Conservation (phyloP, 2,113 vertebrate genomes). For the Pantherophis guttatus region DNA sequence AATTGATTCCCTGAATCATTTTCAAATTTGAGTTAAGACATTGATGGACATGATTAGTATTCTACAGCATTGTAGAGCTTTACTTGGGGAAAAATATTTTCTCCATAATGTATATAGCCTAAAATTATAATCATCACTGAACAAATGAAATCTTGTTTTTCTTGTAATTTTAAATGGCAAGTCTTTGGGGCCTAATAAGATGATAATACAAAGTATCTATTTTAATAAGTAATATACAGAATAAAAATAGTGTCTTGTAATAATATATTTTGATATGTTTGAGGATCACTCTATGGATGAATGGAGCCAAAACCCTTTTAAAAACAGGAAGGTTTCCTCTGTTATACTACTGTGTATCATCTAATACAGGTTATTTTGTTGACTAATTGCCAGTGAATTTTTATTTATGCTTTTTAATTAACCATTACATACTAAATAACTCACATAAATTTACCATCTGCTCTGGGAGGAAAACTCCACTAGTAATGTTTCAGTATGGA, state of each 20-base stretch:
- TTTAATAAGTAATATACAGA: conserved; percentile 51
- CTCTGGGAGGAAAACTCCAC: not conserved
- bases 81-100: not conserved
- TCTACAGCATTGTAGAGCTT: not conserved
- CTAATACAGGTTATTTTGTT: conserved; percentile 58
- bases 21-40: not conserved
- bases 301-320: not conserved
- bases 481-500: conserved; percentile 55
- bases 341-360: conserved; percentile 28
- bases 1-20: not conserved
- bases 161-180: conserved; percentile 70
- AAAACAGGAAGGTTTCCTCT: conserved; percentile 12
- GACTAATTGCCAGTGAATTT: conserved; percentile 41
- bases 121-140: conserved; percentile 65
- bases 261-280: conserved; percentile 35
- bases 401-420: conserved; percentile 66
- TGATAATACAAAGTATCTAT: conserved; percentile 51
- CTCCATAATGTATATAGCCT: conserved; percentile 45
- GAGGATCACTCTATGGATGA: conserved; percentile 11
- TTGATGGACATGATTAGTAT: not conserved
- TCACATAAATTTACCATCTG: conserved; percentile 42
- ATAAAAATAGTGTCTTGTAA: conserved; percentile 20
- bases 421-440: conserved; percentile 55
- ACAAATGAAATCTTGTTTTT: conserved; percentile 69
- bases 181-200: conserved; percentile 70